A percentile compares a stretch with the other conserved stretches of the same genome.
These are phyloP conservation scores for Solenopsis fugax DNA, from an alignment of 1,140 invertebrate genomes.

Conservation along the genomic window DNA sequence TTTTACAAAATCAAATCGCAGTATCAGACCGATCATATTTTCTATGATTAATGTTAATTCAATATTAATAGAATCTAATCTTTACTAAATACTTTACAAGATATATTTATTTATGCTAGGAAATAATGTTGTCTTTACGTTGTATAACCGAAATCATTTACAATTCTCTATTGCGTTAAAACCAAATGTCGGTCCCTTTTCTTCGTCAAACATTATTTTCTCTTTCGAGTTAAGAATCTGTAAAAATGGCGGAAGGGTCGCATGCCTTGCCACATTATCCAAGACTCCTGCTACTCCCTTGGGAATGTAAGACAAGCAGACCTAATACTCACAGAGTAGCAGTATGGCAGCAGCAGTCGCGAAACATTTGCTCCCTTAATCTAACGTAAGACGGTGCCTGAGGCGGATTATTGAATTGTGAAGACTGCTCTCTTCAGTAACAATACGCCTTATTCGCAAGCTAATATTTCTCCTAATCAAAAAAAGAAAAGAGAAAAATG, in stretches of 20 bases:
- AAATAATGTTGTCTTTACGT: background rate
- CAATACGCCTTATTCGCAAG: slow-evolving; percentile 38
- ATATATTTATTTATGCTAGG: background rate
- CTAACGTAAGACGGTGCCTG: slow-evolving; percentile 51
- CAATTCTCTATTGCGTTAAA: background rate
- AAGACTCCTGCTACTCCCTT: slow-evolving; percentile 4
- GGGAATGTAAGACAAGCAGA: slow-evolving; percentile 49
- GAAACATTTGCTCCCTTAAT: slow-evolving; percentile 57
- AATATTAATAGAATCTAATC: background rate
- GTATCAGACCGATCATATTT: background rate
- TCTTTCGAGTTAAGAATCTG: slow-evolving; percentile 31
- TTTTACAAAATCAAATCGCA: background rate
- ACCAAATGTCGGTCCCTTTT: background rate
- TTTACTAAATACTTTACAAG: background rate
- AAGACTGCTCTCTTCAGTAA: slow-evolving; percentile 33
- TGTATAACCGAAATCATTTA: background rate
- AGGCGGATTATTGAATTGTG: slow-evolving; percentile 57
- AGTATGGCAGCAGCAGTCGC: slow-evolving; percentile 39
- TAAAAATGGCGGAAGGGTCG: slow-evolving; percentile 28
- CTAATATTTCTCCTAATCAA: background rate
- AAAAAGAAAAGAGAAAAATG: background rate
- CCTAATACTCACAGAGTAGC: slow-evolving; percentile 31
- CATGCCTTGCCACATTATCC: slow-evolving; percentile 28
- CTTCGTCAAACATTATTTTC: slow-evolving; percentile 36
- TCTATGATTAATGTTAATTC: background rate